A percentile compares a stretch with the other conserved stretches of the same genome.
Conservation (phyloP, 1,140 invertebrate species). For the Lepidurus apus region DNA sequence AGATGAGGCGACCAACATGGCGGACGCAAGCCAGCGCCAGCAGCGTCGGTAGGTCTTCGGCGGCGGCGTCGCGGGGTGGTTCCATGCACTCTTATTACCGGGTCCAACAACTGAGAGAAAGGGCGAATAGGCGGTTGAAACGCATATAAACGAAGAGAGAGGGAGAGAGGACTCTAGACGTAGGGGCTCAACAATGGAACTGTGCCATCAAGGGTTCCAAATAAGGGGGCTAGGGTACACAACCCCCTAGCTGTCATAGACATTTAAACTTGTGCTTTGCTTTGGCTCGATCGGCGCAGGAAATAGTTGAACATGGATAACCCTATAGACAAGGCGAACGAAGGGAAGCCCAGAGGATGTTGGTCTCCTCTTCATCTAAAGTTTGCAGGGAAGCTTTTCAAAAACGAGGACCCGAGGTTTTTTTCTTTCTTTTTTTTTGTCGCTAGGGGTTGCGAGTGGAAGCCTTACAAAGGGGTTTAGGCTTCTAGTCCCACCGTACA, state of each 20-base stretch:
- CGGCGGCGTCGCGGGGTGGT: conserved; percentile 11
- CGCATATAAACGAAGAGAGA: background rate
- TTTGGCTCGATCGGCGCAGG: background rate
- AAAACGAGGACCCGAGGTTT: background rate
- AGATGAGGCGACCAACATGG: conserved; percentile 20
- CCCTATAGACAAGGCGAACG: background rate
- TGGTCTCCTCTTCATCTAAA: background rate
- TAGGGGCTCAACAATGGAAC: conserved; percentile 13
- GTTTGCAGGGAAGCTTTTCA: conserved; percentile 12
- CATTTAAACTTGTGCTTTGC: background rate
- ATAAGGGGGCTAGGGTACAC: background rate
- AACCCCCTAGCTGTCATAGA: background rate
- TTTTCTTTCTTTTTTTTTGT: background rate
- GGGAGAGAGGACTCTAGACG: background rate
- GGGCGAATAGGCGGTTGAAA: conserved; percentile 3
- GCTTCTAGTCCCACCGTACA: background rate
- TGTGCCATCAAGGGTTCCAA: conserved; percentile 14
- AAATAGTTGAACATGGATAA: conserved; percentile 11
- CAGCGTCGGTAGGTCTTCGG: conserved; percentile 20
- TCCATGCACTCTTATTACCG: background rate
- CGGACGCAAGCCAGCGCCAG: conserved; percentile 12
- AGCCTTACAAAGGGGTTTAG: background rate
- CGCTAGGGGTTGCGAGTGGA: background rate
- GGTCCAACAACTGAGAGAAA: background rate
- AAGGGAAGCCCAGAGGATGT: background rate